These are phyloP conservation scores for Chiroxiphia lanceolata DNA, from an alignment of 2,797 vertebrate genomes.

Conservation along the genomic window DNA sequence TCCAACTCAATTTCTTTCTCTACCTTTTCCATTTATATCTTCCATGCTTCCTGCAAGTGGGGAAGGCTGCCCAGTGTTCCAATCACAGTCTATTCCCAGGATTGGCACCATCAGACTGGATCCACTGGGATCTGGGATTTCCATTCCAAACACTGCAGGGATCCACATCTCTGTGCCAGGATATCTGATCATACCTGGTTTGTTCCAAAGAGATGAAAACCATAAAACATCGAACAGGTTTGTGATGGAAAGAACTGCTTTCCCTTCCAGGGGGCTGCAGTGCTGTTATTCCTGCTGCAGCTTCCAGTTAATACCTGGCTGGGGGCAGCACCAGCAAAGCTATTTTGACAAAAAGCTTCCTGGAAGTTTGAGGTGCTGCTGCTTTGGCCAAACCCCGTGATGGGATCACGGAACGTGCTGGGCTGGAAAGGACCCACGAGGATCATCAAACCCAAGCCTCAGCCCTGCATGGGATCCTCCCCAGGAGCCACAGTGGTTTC, in stretches of 20 bases:
- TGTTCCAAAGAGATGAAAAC: neutral
- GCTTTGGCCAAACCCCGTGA: neutral
- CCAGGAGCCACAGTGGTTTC: neutral
- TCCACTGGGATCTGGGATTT: constrained; percentile 88
- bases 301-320: neutral
- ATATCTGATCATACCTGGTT: constrained; percentile 81
- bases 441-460: neutral
- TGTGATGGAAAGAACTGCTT: neutral
- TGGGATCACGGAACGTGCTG: neutral
- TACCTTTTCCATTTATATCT: constrained; percentile 86
- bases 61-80: constrained; percentile 67
- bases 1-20: neutral
- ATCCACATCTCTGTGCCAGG: constrained; percentile 76
- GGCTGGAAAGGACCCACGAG: no score
- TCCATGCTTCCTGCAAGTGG: constrained; percentile 88
- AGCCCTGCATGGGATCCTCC: neutral
- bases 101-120: constrained; percentile 85
- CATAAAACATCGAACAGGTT: neutral
- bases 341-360: neutral
- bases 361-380: neutral
- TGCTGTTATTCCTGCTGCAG: neutral
- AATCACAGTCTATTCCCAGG: constrained; percentile 82
- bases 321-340: neutral
- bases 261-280: neutral
- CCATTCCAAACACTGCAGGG: constrained; percentile 84